phyloP scores from a whole-genome alignment of 2,797 vertebrate species.

The Gorsachius magnificus region DNA sequence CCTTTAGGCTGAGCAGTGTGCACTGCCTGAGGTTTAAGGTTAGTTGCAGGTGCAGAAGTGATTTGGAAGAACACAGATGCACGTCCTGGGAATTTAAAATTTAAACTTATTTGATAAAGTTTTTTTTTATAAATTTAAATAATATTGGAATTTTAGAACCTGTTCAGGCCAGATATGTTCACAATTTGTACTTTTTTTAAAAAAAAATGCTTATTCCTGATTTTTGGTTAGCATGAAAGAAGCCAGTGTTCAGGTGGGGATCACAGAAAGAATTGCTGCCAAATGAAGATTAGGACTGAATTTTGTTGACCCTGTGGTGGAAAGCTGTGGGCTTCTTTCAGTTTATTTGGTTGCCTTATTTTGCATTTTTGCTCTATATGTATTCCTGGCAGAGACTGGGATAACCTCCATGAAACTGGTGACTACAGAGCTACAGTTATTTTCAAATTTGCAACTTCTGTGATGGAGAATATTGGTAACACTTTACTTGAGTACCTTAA shows the following conservation, averaged over 20 bases:
- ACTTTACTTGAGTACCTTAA: background rate
- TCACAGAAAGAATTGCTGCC: background rate
- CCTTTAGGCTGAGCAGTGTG: background rate
- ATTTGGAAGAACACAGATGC: background rate
- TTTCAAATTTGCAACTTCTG: background rate
- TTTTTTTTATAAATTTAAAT: background rate
- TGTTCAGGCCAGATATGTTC: background rate
- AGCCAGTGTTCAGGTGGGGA: background rate
- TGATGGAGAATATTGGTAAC: background rate
- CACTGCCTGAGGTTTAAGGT: background rate
- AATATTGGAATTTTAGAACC: background rate
- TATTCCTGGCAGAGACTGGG: background rate
- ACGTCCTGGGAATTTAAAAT: background rate
- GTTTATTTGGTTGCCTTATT: background rate
- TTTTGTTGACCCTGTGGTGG: background rate
- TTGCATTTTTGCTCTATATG: background rate
- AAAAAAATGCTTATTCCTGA: fast-evolving
- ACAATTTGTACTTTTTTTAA: background rate
- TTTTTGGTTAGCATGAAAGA: background rate
- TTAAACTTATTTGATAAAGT: background rate
- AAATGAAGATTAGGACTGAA: background rate
- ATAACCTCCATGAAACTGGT: background rate
- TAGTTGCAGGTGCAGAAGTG: background rate
- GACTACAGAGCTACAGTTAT: background rate
- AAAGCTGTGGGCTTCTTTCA: background rate